These are phyloP conservation scores for Rhorus exstirpatorius DNA, from an alignment of 2,888 invertebrate genomes.

Conservation along the genomic window DNA sequence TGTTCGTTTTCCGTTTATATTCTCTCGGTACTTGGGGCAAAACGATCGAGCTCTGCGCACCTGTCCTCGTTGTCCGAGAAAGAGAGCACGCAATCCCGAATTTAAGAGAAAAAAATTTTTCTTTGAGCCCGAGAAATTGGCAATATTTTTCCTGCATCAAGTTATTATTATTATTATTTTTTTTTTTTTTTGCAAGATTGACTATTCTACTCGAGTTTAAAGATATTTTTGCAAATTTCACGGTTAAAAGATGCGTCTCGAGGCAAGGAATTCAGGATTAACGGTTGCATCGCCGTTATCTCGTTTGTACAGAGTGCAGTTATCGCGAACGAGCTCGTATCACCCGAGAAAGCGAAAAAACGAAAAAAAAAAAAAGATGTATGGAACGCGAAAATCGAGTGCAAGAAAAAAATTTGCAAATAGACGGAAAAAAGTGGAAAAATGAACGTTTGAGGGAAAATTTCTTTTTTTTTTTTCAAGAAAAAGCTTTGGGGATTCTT, in stretches of 20 bases:
- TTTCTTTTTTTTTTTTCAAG: no score
- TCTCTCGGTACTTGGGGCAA: conserved; percentile 23
- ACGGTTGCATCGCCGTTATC: not conserved
- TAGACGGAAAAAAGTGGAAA: no score
- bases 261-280: not conserved
- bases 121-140: no score
- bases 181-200: no score
- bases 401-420: no score
- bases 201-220: no score
- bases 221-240: not conserved
- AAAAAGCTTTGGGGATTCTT: no score
- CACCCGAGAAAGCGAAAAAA: not conserved
- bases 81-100: not conserved
- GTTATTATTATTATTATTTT: no score
- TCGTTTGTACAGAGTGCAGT: conserved; percentile 1
- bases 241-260: no score
- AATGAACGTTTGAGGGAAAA: no score
- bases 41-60: not conserved
- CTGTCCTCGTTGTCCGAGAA: not conserved
- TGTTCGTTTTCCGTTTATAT: conserved; percentile 28
- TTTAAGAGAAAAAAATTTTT: not conserved
- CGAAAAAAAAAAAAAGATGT: conserved; percentile 8
- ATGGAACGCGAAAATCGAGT: conserved; percentile 20
- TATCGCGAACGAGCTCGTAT: conserved; percentile 10
- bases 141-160: no score